Percentiles rank a stretch among this genome's conserved stretches.
phyloP scores from a whole-genome alignment of 2,888 invertebrate species.

The Lycocerus yunnanus region DNA sequence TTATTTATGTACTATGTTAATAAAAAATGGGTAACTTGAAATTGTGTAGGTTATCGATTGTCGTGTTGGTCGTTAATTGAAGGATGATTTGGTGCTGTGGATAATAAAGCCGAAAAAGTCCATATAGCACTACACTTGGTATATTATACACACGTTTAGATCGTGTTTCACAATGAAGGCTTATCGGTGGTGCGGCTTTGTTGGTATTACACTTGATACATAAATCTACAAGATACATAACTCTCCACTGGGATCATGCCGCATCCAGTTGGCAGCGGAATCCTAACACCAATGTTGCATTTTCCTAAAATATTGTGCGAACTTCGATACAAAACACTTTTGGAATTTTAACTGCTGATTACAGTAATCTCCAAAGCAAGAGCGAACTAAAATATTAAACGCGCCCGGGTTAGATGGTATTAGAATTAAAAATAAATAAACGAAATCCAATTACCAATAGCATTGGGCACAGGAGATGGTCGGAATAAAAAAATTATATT shows the following conservation, averaged over 20 bases:
- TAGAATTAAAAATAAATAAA: not conserved
- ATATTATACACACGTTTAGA: constrained; percentile 47
- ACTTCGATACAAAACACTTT: constrained; percentile 21
- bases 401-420: not conserved
- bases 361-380: not conserved
- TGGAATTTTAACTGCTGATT: constrained; percentile 32
- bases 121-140: constrained; percentile 14
- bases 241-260: constrained; percentile 53
- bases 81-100: not conserved
- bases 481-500: constrained; percentile 13
- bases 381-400: not conserved
- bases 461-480: not conserved
- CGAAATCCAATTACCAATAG: not conserved
- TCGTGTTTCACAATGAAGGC: constrained; percentile 50
- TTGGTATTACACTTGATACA: constrained; percentile 55
- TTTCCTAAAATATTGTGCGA: constrained; percentile 2
- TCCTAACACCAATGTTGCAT: constrained; percentile 5
- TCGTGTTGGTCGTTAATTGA: not conserved
- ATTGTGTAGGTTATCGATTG: not conserved
- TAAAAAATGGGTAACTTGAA: not conserved
- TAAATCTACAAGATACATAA: constrained; percentile 57
- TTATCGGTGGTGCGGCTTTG: constrained; percentile 44
- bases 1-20: too few relatives aligned
- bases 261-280: constrained; percentile 42
- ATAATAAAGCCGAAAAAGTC: not conserved